A percentile compares a stretch with the other conserved stretches of the same genome.
These are phyloP conservation scores for Elysia chlorotica DNA, from an alignment of 1,140 invertebrate genomes.

Conservation along the genomic window DNA sequence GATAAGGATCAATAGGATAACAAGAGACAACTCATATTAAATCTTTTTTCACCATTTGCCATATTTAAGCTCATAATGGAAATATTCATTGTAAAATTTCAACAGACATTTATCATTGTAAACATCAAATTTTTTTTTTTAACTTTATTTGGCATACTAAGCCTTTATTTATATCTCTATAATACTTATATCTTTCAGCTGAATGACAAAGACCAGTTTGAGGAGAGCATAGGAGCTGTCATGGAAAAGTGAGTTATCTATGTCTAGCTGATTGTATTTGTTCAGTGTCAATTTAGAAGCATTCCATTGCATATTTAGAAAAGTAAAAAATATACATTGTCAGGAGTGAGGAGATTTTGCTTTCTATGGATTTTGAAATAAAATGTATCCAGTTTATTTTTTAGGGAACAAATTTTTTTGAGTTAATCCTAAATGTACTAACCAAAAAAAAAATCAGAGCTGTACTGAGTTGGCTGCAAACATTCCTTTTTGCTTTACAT, in stretches of 20 bases:
- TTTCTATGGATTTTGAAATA: not conserved
- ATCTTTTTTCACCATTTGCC: not conserved
- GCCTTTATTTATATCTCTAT: too few species aligned
- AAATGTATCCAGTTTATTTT: not conserved
- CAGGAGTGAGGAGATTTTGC: not conserved
- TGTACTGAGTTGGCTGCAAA: not conserved
- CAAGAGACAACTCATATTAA: too few species aligned
- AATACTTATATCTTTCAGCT: too few species aligned
- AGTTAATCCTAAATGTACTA: not conserved
- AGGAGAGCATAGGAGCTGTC: not conserved
- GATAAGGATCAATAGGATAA: too few species aligned
- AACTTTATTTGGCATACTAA: too few species aligned
- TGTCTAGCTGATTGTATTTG: not conserved
- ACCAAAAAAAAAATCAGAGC: not conserved
- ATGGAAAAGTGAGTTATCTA: conserved; percentile 19
- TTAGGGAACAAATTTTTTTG: not conserved
- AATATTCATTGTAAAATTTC: too few species aligned
- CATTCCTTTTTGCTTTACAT: not conserved
- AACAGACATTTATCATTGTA: too few species aligned
- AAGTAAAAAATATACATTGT: not conserved
- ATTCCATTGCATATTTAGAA: not conserved
- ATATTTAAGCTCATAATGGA: not conserved
- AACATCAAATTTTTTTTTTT: too few species aligned
- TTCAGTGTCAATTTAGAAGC: not conserved
- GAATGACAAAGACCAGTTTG: not conserved